Percentiles rank a stretch among this genome's conserved stretches.
Conservation (phyloP, 2,888 invertebrate genomes). For the Troglohyphantes excavatus region DNA sequence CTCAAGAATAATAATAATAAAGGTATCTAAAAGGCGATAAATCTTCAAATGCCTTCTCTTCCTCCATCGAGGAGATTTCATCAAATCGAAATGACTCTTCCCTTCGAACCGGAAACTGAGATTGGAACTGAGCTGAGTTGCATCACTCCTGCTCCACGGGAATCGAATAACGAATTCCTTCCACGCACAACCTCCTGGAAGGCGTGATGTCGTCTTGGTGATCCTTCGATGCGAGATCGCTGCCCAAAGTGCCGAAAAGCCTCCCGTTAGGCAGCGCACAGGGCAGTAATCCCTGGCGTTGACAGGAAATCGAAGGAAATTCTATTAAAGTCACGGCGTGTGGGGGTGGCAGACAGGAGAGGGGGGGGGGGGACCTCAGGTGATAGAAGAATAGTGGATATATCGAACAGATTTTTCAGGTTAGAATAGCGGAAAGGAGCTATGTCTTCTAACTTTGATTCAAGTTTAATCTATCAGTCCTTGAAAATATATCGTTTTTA, state of each 20-base stretch:
- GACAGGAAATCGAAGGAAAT: constrained; percentile 57
- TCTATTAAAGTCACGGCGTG: constrained; percentile 44
- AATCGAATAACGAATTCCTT: constrained; percentile 17
- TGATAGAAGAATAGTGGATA: constrained; percentile 17
- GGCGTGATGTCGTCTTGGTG: constrained; percentile 15
- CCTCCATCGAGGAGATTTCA: background rate
- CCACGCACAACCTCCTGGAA: background rate
- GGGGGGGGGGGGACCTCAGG: background rate
- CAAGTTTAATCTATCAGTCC: background rate
- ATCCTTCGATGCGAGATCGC: background rate
- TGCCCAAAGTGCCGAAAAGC: constrained; percentile 14
- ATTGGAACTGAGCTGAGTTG: background rate
- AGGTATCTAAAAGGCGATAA: background rate
- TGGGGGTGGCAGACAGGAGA: constrained; percentile 17
- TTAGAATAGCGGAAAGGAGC: background rate
- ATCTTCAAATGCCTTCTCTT: background rate
- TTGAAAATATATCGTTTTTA: background rate
- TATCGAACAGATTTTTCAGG: background rate
- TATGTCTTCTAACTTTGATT: background rate
- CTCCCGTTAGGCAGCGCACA: background rate
- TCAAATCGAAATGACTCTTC: constrained; percentile 12
- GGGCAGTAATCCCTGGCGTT: background rate
- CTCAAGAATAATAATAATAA: no score
- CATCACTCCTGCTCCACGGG: background rate
- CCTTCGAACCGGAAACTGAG: background rate